Conservation (phyloP, 2,113 vertebrate species). For the Odocoileus hemionus region DNA sequence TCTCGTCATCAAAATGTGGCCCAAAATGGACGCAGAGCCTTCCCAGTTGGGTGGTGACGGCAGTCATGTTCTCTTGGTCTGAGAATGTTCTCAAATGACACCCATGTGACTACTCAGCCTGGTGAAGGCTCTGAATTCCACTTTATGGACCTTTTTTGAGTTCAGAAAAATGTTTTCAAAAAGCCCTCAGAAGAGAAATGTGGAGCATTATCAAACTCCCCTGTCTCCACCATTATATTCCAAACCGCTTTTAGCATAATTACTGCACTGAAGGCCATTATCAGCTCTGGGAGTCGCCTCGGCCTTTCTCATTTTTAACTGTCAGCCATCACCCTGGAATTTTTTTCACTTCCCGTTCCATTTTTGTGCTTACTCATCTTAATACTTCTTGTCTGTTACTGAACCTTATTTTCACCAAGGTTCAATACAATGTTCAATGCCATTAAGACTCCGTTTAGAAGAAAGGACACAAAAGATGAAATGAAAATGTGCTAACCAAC, state of each 20-base stretch:
- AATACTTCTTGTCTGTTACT: neutral
- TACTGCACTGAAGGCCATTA: neutral
- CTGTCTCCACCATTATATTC: neutral
- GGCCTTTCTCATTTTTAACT: neutral
- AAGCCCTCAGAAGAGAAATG: neutral
- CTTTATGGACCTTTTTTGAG: neutral
- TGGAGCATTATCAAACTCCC: neutral
- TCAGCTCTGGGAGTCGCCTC: neutral
- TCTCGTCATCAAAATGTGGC: neutral
- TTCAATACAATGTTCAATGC: neutral
- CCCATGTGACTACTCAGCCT: neutral
- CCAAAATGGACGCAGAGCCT: neutral
- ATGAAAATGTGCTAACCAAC: accelerated
- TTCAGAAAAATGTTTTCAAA: neutral
- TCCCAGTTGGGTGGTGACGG: neutral
- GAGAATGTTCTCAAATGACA: neutral
- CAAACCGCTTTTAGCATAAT: neutral
- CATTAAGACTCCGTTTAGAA: slow-evolving; percentile 16
- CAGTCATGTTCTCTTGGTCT: neutral
- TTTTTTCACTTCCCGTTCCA: neutral
- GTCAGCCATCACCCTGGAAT: neutral
- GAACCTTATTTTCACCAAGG: neutral
- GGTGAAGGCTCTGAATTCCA: neutral
- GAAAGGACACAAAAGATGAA: neutral
- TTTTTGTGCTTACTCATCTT: neutral